Percentiles rank a stretch among this genome's conserved stretches.
These are phyloP conservation scores for Atethmia centrago DNA, from an alignment of 2,888 invertebrate genomes.

Conservation along the genomic window DNA sequence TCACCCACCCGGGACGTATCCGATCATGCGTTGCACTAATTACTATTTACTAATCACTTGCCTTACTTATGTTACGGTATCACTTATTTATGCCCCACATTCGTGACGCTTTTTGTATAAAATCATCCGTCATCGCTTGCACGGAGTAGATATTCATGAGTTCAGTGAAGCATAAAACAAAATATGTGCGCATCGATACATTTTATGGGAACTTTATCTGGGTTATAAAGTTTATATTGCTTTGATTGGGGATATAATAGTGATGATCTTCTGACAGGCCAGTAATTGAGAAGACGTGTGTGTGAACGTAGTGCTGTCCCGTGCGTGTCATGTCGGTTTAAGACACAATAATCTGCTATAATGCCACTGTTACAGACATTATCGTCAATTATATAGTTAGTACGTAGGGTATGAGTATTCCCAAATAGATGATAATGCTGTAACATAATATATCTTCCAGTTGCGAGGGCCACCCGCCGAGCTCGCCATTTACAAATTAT, in stretches of 20 bases:
- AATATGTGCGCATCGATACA: conserved; percentile 39
- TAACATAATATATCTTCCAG: conserved; percentile 4
- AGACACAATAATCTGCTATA: conserved; percentile 57
- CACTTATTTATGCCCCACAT: conserved; percentile 51
- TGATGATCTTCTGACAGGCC: conserved; percentile 40
- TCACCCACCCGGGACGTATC: conserved; percentile 34
- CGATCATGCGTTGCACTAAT: conserved; percentile 60
- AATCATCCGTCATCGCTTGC: conserved; percentile 44
- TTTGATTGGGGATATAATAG: conserved; percentile 1
- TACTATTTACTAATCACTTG: conserved; percentile 61
- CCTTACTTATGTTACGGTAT: conserved; percentile 62
- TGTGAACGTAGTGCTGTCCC: conserved; percentile 53
- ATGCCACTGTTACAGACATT: conserved; percentile 48
- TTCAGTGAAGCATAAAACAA: conserved; percentile 55
- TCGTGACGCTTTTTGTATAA: conserved; percentile 47
- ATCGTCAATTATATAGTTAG: conserved; percentile 35
- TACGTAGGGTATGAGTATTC: conserved; percentile 30
- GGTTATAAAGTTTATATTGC: conserved; percentile 21
- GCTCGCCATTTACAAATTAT: background rate
- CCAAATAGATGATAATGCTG: conserved; percentile 33
- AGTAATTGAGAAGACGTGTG: conserved; percentile 51
- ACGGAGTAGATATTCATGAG: conserved; percentile 47
- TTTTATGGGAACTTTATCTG: conserved; percentile 5
- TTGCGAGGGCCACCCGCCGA: background rate
- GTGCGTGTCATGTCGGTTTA: conserved; percentile 60